Evolutionary conservation across 2,113 vertebrate species (phyloP), one percentile per base, ranked within the genome.

Genomic region (Phainopepla nitens): DNA sequence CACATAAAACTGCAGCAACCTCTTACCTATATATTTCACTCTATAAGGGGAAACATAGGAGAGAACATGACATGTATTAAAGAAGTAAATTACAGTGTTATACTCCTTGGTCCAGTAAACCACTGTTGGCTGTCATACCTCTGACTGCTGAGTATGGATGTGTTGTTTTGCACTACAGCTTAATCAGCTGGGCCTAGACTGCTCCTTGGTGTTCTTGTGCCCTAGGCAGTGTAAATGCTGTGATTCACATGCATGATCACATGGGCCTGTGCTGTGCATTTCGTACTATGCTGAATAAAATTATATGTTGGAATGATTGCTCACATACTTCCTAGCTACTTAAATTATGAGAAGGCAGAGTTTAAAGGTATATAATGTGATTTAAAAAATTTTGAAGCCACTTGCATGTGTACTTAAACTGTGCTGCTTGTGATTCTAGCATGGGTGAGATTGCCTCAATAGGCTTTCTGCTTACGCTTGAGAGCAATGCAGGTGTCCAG

Each of bases 1-100:
- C 96, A 96, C 91, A 53, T 90, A 96, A 96, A 97, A 94, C 89
- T 94, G 87, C 78, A 81, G 82, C 91, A 87, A 92, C 95, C 91
- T 97, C 94, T 94, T 89, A 54, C 93, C 91, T 96, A 90, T 91
- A 85, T 98, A 98, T 98, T 98, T 98, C 93, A 96, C 82, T 97
- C 93, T 87, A 47, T 97, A 97, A 97, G 91, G 93, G 92, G 96
- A 98, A 97, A 98, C 95, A 94, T 93, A 94, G 96, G 92, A 95
- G 94, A 94, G 91, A 97, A 97, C 95, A 97, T 97, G 97, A 95
- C 97, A 83, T 9, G 49, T 97, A 97, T 97, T 97, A 96, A 95
- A 98, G 96, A 97, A 97, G 90, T 97, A 97, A 98, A 98, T 98
- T 98, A 97, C 91, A 97, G n/a, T 83, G 94, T 96, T 98, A 88